Percentiles rank a stretch among this genome's conserved stretches.
Evolutionary conservation across 2,113 vertebrate species (phyloP).

Genomic region (Hypocryptadius cinnamomeus): DNA sequence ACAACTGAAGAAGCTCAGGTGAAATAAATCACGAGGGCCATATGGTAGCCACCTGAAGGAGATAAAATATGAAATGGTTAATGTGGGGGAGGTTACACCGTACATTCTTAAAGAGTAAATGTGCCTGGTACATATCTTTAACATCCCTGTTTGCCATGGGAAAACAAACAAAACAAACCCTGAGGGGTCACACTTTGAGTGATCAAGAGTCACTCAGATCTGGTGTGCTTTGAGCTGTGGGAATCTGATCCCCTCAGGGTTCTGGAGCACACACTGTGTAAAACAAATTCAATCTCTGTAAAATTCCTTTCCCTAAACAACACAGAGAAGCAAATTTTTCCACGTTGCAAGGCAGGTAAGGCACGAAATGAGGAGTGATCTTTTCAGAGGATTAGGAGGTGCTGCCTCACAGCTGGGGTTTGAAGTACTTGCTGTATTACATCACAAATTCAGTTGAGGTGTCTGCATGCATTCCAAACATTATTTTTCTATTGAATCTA

Average conservation of each 20-base stretch:
- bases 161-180: not conserved
- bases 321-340: not conserved
- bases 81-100: not conserved
- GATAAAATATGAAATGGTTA: not conserved
- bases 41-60: not conserved
- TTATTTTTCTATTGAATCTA: not conserved
- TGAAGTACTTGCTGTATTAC: not conserved
- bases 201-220: accelerated
- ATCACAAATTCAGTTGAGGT: not conserved
- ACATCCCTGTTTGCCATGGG: not conserved
- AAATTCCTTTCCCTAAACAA: not conserved
- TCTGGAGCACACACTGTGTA: not conserved
- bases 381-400: not conserved
- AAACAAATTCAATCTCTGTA: not conserved
- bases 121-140: not conserved
- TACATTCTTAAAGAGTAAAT: not conserved
- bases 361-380: not conserved
- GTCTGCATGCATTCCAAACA: not conserved
- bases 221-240: not conserved
- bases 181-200: not conserved
- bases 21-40: not conserved
- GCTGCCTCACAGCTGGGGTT: not conserved
- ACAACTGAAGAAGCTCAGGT: not conserved
- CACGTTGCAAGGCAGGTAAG: not conserved
- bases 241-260: not conserved